Evolutionary conservation across 2,888 invertebrate species (phyloP).

Genomic region (Agrochola lychnidis): DNA sequence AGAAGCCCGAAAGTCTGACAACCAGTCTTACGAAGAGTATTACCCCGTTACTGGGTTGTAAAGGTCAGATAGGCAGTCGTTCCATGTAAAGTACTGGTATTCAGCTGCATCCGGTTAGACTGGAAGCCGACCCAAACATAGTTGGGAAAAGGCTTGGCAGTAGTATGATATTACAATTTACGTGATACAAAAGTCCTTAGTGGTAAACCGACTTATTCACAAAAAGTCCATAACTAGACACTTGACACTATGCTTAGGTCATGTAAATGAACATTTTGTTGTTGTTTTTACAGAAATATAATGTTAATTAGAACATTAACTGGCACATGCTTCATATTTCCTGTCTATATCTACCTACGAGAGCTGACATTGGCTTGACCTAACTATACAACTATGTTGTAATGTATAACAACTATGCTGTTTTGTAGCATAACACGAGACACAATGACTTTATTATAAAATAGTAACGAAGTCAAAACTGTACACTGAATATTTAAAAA

Average conservation of each 20-base stretch:
- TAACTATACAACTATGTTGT: conserved; percentile 24
- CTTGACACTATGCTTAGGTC: conserved; percentile 10
- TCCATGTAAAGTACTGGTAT: too few relatives aligned
- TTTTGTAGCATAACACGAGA: neutral
- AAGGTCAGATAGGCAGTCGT: too few relatives aligned
- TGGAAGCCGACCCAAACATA: too few relatives aligned
- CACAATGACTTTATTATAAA: neutral
- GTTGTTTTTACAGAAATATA: conserved; percentile 11
- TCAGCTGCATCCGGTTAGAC: too few relatives aligned
- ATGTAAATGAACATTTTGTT: conserved; percentile 25
- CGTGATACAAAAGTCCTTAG: neutral
- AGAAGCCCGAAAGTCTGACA: too few relatives aligned
- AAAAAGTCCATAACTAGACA: neutral
- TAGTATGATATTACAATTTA: neutral
- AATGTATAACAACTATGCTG: conserved; percentile 18
- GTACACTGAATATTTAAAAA: too few relatives aligned
- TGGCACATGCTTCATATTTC: conserved; percentile 33
- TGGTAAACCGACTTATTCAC: neutral
- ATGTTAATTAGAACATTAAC: conserved; percentile 25
- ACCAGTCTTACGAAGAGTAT: too few relatives aligned
- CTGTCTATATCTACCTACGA: conserved; percentile 38
- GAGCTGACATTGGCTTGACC: conserved; percentile 54
- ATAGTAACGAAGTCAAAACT: too few relatives aligned
- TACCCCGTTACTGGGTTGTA: too few relatives aligned
- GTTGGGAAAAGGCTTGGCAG: too few relatives aligned